A percentile compares a stretch with the other conserved stretches of the same genome.
Conservation (phyloP, 53 echinoderm and acorn worm species). For the Arbacia lixula region DNA sequence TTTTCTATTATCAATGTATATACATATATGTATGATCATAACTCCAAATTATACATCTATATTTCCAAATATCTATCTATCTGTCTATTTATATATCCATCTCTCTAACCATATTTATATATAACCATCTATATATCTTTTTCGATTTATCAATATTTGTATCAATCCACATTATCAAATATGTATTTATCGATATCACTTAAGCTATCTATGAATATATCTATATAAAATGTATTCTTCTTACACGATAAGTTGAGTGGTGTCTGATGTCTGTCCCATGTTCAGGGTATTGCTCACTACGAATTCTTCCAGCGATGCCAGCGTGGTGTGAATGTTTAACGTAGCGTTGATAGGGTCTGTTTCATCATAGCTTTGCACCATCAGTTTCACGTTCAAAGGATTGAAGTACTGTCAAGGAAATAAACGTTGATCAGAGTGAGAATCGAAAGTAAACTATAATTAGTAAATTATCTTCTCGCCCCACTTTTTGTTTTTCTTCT, state of each 20-base stretch:
- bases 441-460: background rate
- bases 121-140: too few species aligned
- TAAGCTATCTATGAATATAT: background rate
- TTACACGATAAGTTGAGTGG: conserved; percentile 57
- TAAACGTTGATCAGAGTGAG: background rate
- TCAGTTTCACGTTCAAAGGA: conserved; percentile 34
- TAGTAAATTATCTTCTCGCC: background rate
- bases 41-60: too few species aligned
- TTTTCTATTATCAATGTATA: too few species aligned
- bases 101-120: too few species aligned
- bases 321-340: conserved; percentile 43
- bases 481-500: background rate
- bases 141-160: too few species aligned
- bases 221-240: background rate
- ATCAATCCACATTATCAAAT: too few species aligned
- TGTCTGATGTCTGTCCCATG: background rate
- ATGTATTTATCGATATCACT: too few species aligned
- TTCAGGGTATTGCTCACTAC: background rate
- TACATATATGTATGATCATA: too few species aligned
- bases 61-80: too few species aligned
- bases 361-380: conserved; percentile 29
- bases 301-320: conserved; percentile 49
- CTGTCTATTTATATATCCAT: too few species aligned
- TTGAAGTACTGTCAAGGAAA: conserved; percentile 44
- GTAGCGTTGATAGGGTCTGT: conserved; percentile 38